phyloP scores from a whole-genome alignment of 1,140 invertebrate genomes.

The Hesperophylax magnus region DNA sequence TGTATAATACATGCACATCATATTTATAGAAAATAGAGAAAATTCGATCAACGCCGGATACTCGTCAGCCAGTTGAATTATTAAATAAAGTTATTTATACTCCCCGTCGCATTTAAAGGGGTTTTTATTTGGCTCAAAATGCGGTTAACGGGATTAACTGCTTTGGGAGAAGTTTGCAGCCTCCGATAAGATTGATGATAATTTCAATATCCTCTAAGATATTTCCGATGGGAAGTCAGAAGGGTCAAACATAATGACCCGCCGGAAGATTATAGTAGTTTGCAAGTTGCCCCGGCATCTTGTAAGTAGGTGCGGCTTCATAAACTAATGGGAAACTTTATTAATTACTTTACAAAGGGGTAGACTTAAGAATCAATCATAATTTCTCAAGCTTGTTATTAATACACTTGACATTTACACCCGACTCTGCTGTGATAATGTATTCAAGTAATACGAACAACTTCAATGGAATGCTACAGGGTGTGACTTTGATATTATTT shows the following conservation, averaged over 20 bases:
- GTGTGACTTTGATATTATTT: constrained; percentile 43
- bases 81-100: no score
- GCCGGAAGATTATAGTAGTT: constrained; percentile 45
- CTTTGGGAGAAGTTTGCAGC: constrained; percentile 34
- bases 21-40: no score
- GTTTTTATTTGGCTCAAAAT: not conserved
- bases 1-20: no score
- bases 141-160: constrained; percentile 2
- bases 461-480: constrained; percentile 13
- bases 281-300: constrained; percentile 24
- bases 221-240: constrained; percentile 33
- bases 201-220: constrained; percentile 53
- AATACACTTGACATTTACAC: constrained; percentile 36
- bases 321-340: constrained; percentile 51
- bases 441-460: constrained; percentile 42
- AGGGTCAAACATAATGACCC: constrained; percentile 55
- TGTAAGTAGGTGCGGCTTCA: constrained; percentile 37
- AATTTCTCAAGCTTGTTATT: constrained; percentile 41
- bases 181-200: constrained; percentile 53
- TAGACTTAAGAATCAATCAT: constrained; percentile 47
- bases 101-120: no score
- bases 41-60: no score
- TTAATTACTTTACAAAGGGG: constrained; percentile 50
- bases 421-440: constrained; percentile 12
- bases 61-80: no score